phyloP scores from a whole-genome alignment of 1,140 invertebrate species.

The Musca vetustissima region DNA sequence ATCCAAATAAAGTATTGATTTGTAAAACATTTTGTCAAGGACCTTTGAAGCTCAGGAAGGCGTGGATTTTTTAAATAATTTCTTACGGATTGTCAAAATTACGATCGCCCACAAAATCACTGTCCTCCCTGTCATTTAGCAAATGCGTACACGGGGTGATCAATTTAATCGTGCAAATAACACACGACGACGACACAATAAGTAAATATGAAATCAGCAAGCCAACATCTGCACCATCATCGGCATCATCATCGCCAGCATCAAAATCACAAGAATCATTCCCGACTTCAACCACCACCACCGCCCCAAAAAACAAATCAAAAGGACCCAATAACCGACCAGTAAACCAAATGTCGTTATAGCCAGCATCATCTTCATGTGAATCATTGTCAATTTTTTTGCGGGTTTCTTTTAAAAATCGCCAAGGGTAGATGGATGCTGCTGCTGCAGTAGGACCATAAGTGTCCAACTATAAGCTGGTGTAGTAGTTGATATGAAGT shows the following conservation, averaged over 20 bases:
- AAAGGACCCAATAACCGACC: neutral
- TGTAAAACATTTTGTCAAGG: too few species aligned
- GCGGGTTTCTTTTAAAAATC: too few species aligned
- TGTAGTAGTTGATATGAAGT: neutral
- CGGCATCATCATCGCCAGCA: neutral
- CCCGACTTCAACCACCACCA: neutral
- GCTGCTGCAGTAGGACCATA: neutral
- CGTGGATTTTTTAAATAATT: too few species aligned
- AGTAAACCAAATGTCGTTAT: neutral
- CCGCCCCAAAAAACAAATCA: neutral
- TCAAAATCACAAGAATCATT: conserved; percentile 3
- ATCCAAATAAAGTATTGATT: too few species aligned
- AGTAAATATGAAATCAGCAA: conserved; percentile 52
- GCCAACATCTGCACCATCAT: conserved; percentile 18
- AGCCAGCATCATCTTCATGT: conserved; percentile 13
- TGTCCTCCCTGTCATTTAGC: neutral
- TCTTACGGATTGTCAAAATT: too few species aligned
- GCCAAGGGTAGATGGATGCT: neutral
- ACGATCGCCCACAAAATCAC: too few species aligned
- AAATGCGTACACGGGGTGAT: conserved; percentile 34
- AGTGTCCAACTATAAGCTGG: neutral
- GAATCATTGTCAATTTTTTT: conserved; percentile 22
- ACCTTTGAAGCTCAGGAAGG: too few species aligned
- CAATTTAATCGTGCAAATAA: conserved; percentile 55
- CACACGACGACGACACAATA: conserved; percentile 44